Conservation (phyloP, 2,888 invertebrate genomes). For the Caenorhabditis sinica region DNA sequence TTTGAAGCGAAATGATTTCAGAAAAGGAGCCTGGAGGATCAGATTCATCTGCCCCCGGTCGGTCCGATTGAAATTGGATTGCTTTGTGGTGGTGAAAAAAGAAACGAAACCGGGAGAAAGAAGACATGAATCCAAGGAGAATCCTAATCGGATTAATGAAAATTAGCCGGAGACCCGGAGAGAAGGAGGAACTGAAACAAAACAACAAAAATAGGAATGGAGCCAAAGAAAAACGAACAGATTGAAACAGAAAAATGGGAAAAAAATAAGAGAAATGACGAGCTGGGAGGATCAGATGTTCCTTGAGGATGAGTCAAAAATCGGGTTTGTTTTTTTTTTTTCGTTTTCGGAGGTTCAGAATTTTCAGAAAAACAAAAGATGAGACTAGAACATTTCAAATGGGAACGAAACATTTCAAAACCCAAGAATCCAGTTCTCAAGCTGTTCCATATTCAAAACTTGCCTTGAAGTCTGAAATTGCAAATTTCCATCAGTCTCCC, state of each 20-base stretch:
- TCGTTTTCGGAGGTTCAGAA: too few relatives aligned
- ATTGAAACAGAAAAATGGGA: constrained; percentile 17
- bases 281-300: neutral
- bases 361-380: too few relatives aligned
- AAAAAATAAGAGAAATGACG: neutral
- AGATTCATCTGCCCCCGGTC: constrained; percentile 15
- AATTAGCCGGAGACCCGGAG: constrained; percentile 23
- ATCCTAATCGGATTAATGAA: constrained; percentile 54
- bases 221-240: constrained; percentile 7
- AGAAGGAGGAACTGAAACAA: constrained; percentile 17
- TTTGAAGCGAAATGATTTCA: constrained; percentile 2
- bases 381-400: too few relatives aligned
- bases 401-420: too few relatives aligned
- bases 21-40: constrained; percentile 19
- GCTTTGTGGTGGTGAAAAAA: constrained; percentile 40
- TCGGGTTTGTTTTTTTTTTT: too few relatives aligned
- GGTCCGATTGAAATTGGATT: constrained; percentile 27
- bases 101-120: constrained; percentile 5
- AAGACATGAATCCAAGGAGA: constrained; percentile 11
- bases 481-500: neutral
- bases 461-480: neutral
- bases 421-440: too few relatives aligned
- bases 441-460: too few relatives aligned
- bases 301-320: too few relatives aligned
- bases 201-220: constrained; percentile 16